Evolutionary conservation across 2,113 vertebrate genomes (phyloP).

Genomic region (Coracopsis vasa): DNA sequence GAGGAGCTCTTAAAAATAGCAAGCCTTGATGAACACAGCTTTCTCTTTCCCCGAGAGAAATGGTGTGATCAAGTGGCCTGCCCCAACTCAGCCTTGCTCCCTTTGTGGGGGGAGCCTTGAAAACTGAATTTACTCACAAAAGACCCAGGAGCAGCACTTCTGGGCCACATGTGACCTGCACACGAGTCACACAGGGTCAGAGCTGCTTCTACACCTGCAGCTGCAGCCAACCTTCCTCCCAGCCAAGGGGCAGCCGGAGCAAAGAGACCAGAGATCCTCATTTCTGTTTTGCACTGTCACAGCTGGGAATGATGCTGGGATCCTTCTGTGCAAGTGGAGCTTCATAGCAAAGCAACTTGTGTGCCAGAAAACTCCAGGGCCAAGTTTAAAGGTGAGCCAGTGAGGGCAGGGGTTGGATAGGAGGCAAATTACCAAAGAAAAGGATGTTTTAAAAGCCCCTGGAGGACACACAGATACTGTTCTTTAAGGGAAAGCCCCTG

Average conservation of each 20-base stretch:
- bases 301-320: neutral
- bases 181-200: neutral
- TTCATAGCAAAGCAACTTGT: fast-evolving
- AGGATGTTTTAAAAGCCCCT: neutral
- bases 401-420: neutral
- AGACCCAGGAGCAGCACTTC: neutral
- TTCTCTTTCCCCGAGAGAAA: neutral
- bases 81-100: neutral
- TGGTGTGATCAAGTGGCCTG: neutral
- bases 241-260: neutral
- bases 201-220: neutral
- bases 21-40: neutral
- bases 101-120: neutral
- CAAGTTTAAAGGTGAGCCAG: neutral
- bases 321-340: neutral
- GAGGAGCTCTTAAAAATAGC: neutral
- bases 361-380: neutral
- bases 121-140: neutral
- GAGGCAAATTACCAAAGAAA: neutral
- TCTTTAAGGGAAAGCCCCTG: neutral
- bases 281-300: neutral
- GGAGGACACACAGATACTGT: neutral
- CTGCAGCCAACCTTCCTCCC: neutral
- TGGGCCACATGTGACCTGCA: neutral
- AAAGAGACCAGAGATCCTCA: fast-evolving